Percentiles rank a stretch among this genome's conserved stretches.
These are phyloP conservation scores for Dryobates pubescens DNA, from an alignment of 2,797 vertebrate genomes.

Conservation along the genomic window DNA sequence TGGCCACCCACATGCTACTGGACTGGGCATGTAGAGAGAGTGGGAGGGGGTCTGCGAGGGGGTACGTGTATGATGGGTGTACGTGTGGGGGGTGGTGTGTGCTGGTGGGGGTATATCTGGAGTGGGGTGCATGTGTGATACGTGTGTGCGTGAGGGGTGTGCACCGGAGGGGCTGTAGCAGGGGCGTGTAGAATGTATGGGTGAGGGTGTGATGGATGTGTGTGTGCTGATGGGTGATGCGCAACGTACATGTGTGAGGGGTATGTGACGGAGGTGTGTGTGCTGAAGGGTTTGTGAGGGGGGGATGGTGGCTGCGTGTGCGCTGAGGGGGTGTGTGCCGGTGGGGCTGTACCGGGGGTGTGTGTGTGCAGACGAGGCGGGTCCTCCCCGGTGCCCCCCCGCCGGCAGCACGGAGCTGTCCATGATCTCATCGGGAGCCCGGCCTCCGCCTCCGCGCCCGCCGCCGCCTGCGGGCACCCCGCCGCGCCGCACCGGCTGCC, in stretches of 20 bases:
- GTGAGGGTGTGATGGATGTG: not conserved
- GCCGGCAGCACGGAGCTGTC: constrained; percentile 64
- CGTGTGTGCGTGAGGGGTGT: not conserved
- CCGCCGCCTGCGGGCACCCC: not conserved
- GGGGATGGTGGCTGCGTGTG: no score
- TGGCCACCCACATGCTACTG: fast-evolving
- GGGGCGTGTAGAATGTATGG: not conserved
- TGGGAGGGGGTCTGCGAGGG: not conserved
- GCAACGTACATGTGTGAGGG: no score
- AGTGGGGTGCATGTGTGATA: no score
- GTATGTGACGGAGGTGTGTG: no score
- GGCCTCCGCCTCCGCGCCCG: not conserved
- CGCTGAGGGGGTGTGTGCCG: not conserved
- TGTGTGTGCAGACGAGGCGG: not conserved
- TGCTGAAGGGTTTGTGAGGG: not conserved
- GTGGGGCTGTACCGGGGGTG: not conserved
- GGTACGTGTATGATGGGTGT: no score
- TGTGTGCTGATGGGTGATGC: no score
- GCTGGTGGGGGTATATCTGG: no score
- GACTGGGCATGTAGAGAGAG: no score
- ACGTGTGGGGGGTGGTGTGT: not conserved
- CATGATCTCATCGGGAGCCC: constrained; percentile 59
- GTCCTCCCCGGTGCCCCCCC: not conserved
- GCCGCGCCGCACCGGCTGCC: not conserved
- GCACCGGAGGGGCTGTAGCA: not conserved